A percentile compares a stretch with the other conserved stretches of the same genome.
Conservation (phyloP, 2,888 invertebrate genomes). For the Orchestes rusci region DNA sequence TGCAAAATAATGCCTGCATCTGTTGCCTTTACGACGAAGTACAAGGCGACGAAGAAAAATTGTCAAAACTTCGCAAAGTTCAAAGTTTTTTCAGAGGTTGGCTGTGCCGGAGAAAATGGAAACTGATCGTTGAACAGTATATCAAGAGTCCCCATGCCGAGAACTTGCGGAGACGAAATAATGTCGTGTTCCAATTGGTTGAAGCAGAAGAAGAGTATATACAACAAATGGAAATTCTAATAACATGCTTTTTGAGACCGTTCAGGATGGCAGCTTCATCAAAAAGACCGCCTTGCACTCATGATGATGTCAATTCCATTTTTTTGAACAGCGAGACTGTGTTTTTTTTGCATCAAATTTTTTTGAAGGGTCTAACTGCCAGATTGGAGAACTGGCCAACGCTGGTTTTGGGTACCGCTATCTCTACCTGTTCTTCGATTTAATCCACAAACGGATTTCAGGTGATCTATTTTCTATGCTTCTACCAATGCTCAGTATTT, state of each 20-base stretch:
- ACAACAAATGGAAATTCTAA: slow-evolving; percentile 78
- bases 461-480: slow-evolving; percentile 93
- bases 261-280: slow-evolving; percentile 93
- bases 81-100: slow-evolving; percentile 92
- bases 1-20: slow-evolving; percentile 10
- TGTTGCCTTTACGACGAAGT: slow-evolving; percentile 19
- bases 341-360: slow-evolving; percentile 87
- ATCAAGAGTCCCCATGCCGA: slow-evolving; percentile 92
- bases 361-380: slow-evolving; percentile 84
- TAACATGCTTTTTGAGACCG: slow-evolving; percentile 80
- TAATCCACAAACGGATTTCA: too few relatives aligned
- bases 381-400: slow-evolving; percentile 93
- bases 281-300: slow-evolving; percentile 85
- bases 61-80: slow-evolving; percentile 76
- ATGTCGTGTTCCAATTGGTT: slow-evolving; percentile 84
- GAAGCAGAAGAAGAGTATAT: slow-evolving; percentile 91
- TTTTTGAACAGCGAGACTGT: slow-evolving; percentile 90
- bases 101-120: slow-evolving; percentile 87
- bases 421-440: slow-evolving; percentile 33
- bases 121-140: slow-evolving; percentile 90
- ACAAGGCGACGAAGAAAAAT: slow-evolving; percentile 46
- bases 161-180: slow-evolving; percentile 87
- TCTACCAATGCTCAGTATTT: slow-evolving; percentile 88
- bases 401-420: slow-evolving; percentile 82
- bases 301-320: slow-evolving; percentile 91